A percentile compares a stretch with the other conserved stretches of the same genome.
phyloP scores from a whole-genome alignment of 2,797 vertebrate species.

The Ispidina picta region DNA sequence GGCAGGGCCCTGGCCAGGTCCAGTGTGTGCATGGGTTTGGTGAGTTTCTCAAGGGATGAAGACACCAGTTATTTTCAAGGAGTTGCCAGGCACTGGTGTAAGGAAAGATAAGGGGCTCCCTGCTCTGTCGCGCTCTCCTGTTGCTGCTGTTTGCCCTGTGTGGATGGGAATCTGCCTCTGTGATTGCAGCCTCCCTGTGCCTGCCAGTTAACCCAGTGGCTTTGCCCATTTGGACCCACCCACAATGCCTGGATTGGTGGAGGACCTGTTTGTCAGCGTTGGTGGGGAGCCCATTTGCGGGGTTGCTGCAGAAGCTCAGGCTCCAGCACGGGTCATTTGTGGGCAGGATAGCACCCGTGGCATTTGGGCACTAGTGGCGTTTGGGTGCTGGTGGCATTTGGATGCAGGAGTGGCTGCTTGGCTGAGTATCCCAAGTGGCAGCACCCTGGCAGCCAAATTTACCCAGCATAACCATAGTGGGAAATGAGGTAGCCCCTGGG shows the following conservation, averaged over 20 bases:
- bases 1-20: background rate
- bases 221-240: background rate
- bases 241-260: fast-evolving
- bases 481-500: fast-evolving
- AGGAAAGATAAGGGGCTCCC: background rate
- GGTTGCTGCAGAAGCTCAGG: background rate
- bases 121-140: fast-evolving
- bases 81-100: background rate
- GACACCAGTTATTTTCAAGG: background rate
- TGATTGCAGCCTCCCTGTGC: background rate
- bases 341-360: background rate
- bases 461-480: fast-evolving
- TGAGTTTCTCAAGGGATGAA: background rate
- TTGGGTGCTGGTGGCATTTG: background rate
- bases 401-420: background rate
- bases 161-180: background rate
- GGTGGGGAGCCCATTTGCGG: background rate
- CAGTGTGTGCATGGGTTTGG: background rate
- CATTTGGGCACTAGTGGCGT: background rate
- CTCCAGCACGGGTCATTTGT: fast-evolving
- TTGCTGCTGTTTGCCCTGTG: background rate
- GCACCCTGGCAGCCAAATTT: background rate
- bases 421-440: background rate
- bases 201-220: background rate
- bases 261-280: background rate